Evolutionary conservation across 2,888 invertebrate species (phyloP), one percentile per base, ranked within the genome.

Genomic region (Drosophila pegasa): DNA sequence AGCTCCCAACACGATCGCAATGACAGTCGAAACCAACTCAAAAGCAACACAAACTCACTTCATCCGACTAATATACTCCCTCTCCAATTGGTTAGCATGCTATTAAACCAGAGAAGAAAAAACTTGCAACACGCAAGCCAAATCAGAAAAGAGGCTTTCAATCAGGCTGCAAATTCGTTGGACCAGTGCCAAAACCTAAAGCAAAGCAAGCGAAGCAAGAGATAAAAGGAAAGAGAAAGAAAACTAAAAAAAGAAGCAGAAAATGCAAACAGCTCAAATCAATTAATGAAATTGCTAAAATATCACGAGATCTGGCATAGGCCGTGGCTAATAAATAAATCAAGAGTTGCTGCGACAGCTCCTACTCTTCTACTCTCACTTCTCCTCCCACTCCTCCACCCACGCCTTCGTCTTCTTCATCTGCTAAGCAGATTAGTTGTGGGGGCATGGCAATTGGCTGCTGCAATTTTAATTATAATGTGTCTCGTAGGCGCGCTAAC

Each of bases 131-230:
- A 72, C 56, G 71, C 71, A 70, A 74, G 45, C 52, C 71, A 77
- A 74, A 68, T 66, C 57, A 62, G 41, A 27, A 38, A 51, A 58
- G 55, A 76, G 45, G 59, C 48, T 78, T 80, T 82, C 80, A 82
- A 83, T 85, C 80, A 79, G 75, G 41, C 74, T 70, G 70, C 64
- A 80, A 76, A 82, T 63, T 64, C 54, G 14, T 69, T 77, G 84
- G 82, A 69, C 16, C 16, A 40, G 10, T 41, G 74, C 83, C 83
- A 83, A 70, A 52, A 50, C 12, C 41, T 38, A 40, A 33, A 51
- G 54, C n/a, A 20, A 40, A 40, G 2, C 20, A 14, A 59, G n/a
- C 6, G 35, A 16, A 2, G 18, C 10, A 9, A 31, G 16, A 20
- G 27, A n/a, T 9, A 35, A 25, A n/a, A 8, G 8, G 51, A 18